Evolutionary conservation across 92 coral and sea anemone genomes (phyloP).

Genomic region (Phenganax subtilis): DNA sequence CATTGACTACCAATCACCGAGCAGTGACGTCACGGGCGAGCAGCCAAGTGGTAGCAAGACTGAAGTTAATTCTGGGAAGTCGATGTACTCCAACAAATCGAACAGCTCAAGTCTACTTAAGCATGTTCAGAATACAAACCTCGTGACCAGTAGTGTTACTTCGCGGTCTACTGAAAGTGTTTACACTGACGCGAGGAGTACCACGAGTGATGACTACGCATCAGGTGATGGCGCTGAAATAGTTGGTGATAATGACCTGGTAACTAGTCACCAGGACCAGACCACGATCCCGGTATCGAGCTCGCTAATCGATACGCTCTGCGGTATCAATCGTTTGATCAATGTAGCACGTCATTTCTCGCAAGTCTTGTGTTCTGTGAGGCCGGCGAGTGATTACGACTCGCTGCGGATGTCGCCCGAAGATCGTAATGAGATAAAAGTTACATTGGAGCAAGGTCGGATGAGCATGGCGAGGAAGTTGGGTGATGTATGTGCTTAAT

Average conservation of each 20-base stretch:
- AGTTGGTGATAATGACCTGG: slow-evolving; percentile 7
- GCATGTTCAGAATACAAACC: neutral
- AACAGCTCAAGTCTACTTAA: neutral
- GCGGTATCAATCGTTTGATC: slow-evolving; percentile 73
- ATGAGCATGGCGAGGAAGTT: neutral
- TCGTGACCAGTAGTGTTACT: neutral
- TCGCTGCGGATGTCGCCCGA: slow-evolving; percentile 32
- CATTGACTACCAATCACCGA: neutral
- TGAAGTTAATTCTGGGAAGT: neutral
- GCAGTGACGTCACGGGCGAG: neutral
- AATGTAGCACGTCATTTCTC: slow-evolving; percentile 77
- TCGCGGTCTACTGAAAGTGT: slow-evolving; percentile 5
- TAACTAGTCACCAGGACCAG: slow-evolving; percentile 13
- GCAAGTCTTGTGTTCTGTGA: slow-evolving; percentile 65
- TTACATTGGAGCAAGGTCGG: slow-evolving; percentile 11
- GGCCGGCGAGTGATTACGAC: slow-evolving; percentile 11
- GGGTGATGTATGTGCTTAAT: slow-evolving; percentile 15
- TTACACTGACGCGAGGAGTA: slow-evolving; percentile 26
- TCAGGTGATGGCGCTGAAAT: slow-evolving; percentile 46
- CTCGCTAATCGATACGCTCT: slow-evolving; percentile 71
- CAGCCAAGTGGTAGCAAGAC: neutral
- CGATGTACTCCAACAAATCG: neutral
- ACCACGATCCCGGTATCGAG: slow-evolving; percentile 63
- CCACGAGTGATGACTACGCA: slow-evolving; percentile 4
- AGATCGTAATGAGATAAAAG: slow-evolving; percentile 2